Evolutionary conservation across 2,797 vertebrate species (phyloP).

Genomic region (Cetoscarus ocellatus): DNA sequence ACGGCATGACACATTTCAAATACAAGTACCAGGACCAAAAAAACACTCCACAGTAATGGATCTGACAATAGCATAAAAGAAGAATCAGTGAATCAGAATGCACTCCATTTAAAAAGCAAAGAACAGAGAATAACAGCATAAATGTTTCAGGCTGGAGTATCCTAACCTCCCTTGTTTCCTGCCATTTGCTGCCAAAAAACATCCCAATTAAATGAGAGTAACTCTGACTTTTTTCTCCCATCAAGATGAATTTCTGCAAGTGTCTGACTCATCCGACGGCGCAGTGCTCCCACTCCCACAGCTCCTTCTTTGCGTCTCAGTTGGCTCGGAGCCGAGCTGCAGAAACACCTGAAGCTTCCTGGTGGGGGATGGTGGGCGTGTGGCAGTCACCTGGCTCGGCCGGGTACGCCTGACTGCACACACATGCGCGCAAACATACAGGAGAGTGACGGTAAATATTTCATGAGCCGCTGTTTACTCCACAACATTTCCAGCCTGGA

Average conservation of each 20-base stretch:
- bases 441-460: conserved; percentile 70
- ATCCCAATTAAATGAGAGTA: conserved; percentile 30
- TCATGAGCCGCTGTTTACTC: conserved; percentile 79
- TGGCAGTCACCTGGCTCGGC: conserved; percentile 36
- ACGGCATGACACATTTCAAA: conserved; percentile 20
- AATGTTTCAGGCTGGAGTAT: conserved; percentile 9
- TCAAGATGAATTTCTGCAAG: conserved; percentile 50
- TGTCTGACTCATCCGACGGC: conserved; percentile 60
- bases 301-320: conserved; percentile 23
- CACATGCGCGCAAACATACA: conserved; percentile 27
- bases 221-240: conserved; percentile 2
- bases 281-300: conserved; percentile 40
- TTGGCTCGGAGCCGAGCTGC: conserved; percentile 45
- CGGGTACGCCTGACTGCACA: conserved; percentile 39
- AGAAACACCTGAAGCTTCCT: conserved; percentile 47
- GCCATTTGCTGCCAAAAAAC: conserved; percentile 30
- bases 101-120: conserved; percentile 21
- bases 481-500: conserved; percentile 62
- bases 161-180: conserved; percentile 8
- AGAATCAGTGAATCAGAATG: neutral
- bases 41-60: neutral
- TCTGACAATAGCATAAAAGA: neutral
- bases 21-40: neutral
- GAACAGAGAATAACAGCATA: conserved; percentile 5
- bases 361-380: conserved; percentile 40